Percentiles rank a stretch among this genome's conserved stretches.
phyloP scores from a whole-genome alignment of 2,888 invertebrate genomes.

The Leptopilina drosophilae region DNA sequence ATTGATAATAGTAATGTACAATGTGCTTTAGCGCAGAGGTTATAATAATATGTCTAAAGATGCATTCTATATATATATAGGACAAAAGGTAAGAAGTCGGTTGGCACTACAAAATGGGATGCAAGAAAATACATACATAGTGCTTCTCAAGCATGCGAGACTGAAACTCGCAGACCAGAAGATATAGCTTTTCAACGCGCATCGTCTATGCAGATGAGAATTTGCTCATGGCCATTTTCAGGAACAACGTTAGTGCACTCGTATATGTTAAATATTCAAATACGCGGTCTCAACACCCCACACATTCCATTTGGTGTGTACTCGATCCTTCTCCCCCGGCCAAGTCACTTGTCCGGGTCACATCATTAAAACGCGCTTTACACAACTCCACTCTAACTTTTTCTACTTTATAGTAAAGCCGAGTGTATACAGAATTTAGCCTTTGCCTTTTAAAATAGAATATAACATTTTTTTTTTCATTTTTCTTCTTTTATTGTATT shows the following conservation, averaged over 20 bases:
- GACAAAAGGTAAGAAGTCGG: background rate
- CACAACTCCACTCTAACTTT: background rate
- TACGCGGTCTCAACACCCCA: constrained; percentile 6
- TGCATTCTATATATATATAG: background rate
- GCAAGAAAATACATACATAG: background rate
- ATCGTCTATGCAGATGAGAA: constrained; percentile 26
- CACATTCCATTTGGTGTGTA: constrained; percentile 19
- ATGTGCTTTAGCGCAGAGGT: background rate
- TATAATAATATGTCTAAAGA: background rate
- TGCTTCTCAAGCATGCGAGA: background rate
- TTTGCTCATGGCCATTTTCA: constrained; percentile 33
- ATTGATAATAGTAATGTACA: background rate
- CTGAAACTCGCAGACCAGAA: background rate
- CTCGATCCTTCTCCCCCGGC: constrained; percentile 7
- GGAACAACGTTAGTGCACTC: background rate
- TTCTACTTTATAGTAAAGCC: too few relatives aligned
- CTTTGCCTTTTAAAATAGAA: too few relatives aligned
- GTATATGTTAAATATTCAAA: constrained; percentile 34
- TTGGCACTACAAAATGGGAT: background rate
- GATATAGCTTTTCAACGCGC: constrained; percentile 10
- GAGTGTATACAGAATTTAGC: too few relatives aligned
- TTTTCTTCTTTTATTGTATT: too few relatives aligned
- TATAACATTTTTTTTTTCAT: too few relatives aligned
- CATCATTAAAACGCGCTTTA: constrained; percentile 31
- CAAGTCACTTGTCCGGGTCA: constrained; percentile 26